Conservation (phyloP, 2,797 vertebrate genomes). For the Buphagus erythrorhynchus region DNA sequence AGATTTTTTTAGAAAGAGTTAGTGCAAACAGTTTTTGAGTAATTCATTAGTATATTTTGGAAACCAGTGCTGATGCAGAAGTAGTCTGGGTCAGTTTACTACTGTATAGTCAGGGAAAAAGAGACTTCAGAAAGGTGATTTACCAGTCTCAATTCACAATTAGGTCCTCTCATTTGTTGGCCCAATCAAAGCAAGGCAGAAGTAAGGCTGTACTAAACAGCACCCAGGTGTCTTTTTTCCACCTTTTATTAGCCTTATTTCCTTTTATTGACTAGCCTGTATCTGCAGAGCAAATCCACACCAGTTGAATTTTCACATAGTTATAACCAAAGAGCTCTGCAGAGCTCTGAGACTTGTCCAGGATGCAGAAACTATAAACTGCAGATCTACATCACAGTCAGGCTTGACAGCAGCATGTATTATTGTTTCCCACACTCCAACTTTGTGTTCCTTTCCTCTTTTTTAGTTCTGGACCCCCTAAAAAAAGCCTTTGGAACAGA, state of each 20-base stretch:
- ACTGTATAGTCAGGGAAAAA: neutral
- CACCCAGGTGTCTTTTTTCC: accelerated
- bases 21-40: neutral
- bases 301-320: neutral
- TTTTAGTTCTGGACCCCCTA: neutral
- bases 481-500: neutral
- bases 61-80: neutral
- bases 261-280: neutral
- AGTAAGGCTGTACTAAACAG: neutral
- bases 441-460: neutral
- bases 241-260: neutral
- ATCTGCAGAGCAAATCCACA: neutral
- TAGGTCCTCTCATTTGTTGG: neutral
- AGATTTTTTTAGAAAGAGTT: neutral
- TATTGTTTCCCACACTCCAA: neutral
- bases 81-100: neutral
- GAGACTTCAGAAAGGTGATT: neutral
- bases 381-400: neutral
- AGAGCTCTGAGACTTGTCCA: neutral
- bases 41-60: neutral
- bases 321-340: neutral
- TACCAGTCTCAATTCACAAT: neutral
- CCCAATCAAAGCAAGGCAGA: neutral
- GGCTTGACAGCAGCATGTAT: neutral
- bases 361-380: neutral